phyloP scores from a whole-genome alignment of 2,113 vertebrate species.

The Sceloporus undulatus region DNA sequence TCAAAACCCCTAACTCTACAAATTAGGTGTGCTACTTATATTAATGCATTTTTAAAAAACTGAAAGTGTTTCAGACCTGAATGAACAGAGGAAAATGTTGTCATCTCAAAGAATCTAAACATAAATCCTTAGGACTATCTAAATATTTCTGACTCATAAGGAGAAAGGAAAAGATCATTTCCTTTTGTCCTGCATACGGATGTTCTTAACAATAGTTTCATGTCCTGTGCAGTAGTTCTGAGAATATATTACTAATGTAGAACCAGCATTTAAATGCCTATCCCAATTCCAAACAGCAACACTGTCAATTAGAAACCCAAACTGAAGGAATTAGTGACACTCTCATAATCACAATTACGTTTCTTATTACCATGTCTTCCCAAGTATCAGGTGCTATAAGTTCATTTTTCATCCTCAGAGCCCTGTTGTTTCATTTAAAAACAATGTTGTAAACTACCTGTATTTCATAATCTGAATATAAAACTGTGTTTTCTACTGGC shows the following conservation, averaged over 20 bases:
- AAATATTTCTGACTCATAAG: slow-evolving; percentile 48
- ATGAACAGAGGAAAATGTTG: slow-evolving; percentile 35
- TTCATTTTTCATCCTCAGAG: slow-evolving; percentile 1
- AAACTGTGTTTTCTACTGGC: neutral
- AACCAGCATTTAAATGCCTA: neutral
- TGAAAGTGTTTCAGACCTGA: slow-evolving; percentile 11
- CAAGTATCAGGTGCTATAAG: slow-evolving; percentile 5
- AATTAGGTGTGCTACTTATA: neutral
- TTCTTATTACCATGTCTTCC: slow-evolving; percentile 1
- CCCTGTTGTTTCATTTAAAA: neutral
- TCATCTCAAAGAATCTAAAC: slow-evolving; percentile 40
- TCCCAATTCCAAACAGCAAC: neutral
- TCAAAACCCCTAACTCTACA: neutral
- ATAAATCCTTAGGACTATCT: rapidly evolving
- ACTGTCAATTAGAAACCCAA: slow-evolving; percentile 1
- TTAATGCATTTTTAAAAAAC: too few species aligned
- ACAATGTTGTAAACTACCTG: neutral
- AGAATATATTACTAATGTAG: neutral
- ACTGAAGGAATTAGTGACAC: neutral
- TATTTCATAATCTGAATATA: neutral
- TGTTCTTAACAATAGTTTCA: slow-evolving; percentile 10
- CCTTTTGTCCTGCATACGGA: slow-evolving; percentile 39
- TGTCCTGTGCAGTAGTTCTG: slow-evolving; percentile 9
- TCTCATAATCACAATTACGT: slow-evolving; percentile 19
- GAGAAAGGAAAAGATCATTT: slow-evolving; percentile 50